These are phyloP conservation scores for Sakesphorus luctuosus DNA, from an alignment of 2,113 vertebrate genomes.

Conservation along the genomic window DNA sequence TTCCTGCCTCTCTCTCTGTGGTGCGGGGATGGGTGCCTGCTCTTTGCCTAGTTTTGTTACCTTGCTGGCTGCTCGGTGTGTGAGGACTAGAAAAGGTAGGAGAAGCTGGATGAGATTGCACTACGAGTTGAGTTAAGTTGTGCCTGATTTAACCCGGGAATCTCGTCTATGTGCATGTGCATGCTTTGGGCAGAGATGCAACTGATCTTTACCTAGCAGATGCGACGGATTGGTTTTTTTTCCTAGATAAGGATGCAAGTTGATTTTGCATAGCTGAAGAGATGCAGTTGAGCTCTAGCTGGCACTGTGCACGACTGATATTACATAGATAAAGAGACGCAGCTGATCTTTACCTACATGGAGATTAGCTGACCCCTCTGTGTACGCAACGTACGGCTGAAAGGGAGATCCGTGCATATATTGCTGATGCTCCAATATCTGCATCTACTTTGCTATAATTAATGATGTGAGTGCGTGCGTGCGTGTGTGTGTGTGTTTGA, in stretches of 20 bases:
- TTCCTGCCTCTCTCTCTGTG: neutral
- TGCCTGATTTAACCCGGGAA: slow-evolving; percentile 67
- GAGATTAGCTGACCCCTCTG: slow-evolving; percentile 5
- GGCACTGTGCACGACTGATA: slow-evolving; percentile 28
- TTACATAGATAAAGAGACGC: slow-evolving; percentile 33
- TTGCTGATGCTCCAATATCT: slow-evolving; percentile 61
- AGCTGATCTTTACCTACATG: slow-evolving; percentile 51
- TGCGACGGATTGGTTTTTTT: neutral
- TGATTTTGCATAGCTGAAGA: slow-evolving; percentile 55
- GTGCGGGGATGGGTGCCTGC: slow-evolving; percentile 62
- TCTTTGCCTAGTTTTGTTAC: slow-evolving; percentile 73
- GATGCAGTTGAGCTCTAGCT: slow-evolving; percentile 39
- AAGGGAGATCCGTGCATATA: slow-evolving; percentile 63
- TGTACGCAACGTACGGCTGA: slow-evolving; percentile 32
- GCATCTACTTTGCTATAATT: slow-evolving; percentile 64
- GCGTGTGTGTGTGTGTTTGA: slow-evolving; percentile 25
- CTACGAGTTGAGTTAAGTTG: slow-evolving; percentile 76
- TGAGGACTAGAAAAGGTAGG: slow-evolving; percentile 38
- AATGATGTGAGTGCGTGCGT: neutral
- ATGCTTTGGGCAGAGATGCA: slow-evolving; percentile 25
- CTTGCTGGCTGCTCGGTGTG: slow-evolving; percentile 57
- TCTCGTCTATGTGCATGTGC: slow-evolving; percentile 53
- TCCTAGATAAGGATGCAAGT: slow-evolving; percentile 16
- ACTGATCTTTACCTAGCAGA: slow-evolving; percentile 21
- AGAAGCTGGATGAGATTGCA: slow-evolving; percentile 57